phyloP scores from a whole-genome alignment of 2,888 invertebrate species.

The Steinernema scapterisci region DNA sequence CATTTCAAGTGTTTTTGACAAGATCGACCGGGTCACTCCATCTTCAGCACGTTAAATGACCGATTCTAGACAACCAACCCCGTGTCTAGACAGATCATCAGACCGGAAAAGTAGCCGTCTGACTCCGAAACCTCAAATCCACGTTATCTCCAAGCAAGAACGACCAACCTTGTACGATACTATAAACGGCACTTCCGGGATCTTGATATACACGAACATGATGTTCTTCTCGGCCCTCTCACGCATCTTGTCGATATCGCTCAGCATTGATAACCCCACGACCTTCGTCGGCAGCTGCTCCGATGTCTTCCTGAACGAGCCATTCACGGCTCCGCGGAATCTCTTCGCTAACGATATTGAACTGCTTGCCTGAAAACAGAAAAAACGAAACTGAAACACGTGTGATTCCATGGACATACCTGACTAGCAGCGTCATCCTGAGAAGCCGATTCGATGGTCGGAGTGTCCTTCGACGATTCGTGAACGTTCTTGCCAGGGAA shows the following conservation, averaged over 20 bases:
- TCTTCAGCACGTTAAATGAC: no score
- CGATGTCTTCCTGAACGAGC: constrained; percentile 43
- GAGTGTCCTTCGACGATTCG: constrained; percentile 3
- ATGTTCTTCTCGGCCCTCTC: constrained; percentile 98
- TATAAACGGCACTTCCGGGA: constrained; percentile 89
- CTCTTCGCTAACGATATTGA: constrained; percentile 43
- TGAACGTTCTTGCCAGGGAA: constrained; percentile 80
- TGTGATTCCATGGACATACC: background rate
- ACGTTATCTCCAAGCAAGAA: background rate
- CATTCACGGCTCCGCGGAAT: constrained; percentile 48
- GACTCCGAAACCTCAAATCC: no score
- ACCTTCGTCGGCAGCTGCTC: constrained; percentile 23
- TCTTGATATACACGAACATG: constrained; percentile 96
- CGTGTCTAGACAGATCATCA: no score
- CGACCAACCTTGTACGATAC: constrained; percentile 72
- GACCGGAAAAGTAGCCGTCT: no score
- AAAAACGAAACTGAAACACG: no score
- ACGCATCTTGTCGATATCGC: constrained; percentile 97
- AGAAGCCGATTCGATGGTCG: constrained; percentile 69
- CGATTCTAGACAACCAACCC: no score
- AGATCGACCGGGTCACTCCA: no score
- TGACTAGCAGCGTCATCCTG: constrained; percentile 31
- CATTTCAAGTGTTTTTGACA: no score
- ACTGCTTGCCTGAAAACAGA: constrained; percentile 14
- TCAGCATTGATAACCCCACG: constrained; percentile 67